Evolutionary conservation across 2,113 vertebrate genomes (phyloP), one percentile per base, ranked within the genome.

Genomic region (Ochotona curzoniae): DNA sequence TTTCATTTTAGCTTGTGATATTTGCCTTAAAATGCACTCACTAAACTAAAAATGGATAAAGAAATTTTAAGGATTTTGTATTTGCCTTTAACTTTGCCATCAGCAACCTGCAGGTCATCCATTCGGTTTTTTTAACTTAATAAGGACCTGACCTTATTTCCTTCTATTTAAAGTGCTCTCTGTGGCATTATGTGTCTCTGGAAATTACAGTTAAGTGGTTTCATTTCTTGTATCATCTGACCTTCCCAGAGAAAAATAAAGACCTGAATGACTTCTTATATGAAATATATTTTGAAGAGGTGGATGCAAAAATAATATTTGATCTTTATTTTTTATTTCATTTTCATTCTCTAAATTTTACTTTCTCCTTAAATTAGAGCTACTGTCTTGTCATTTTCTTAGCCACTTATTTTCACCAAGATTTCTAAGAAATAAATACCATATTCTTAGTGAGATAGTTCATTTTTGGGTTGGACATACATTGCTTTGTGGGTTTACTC

Each of bases 81-180:
- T 83, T 81, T 89, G 44, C 44, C 61, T 70, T 93, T 8, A 51
- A 44, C 54, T 83, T 85, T 75, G 47, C 20, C 15, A 8, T 87
- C 38, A 64, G 57, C 21, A 83, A 70, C 3, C 21, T 63, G 30
- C 17, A 70, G 63, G 7, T 21, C 26, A 60, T 23, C 13, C n/a
- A 21, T 69, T 74, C 4, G 18, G 20, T 60, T 79, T 90, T 49
- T 57, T 71, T 44, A 5, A 76, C 4, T 83, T 92, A 49, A 57
- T 67, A 84, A 89, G 51, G 49, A 73, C 25, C 28, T 60, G 74
- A 60, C 57, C 49, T 79, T 74, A 35, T 84, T 84, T 92, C 35
- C 83, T 92, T 71, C 18, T 49, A 12, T 83, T 93, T 82, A 82
- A 93, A 74, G 57, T 69, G 49, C 14, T 88, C 32, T 80, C 67